These are phyloP conservation scores for Chironomus striatipennis DNA, from an alignment of 1,140 invertebrate species.

Conservation along the genomic window DNA sequence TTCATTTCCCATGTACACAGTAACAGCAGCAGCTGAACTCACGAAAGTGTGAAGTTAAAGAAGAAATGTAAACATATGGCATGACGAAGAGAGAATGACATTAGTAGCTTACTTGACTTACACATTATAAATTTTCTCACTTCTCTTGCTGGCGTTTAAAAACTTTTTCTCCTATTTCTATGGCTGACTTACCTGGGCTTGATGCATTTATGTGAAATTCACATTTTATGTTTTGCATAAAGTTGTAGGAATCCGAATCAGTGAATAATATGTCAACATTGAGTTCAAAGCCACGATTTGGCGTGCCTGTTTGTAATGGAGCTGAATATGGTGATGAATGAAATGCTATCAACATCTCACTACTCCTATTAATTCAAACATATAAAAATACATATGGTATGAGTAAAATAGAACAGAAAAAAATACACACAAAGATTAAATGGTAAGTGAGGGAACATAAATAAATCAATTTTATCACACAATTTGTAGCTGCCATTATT, in stretches of 20 bases:
- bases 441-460: background rate
- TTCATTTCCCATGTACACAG: background rate
- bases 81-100: background rate
- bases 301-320: slow-evolving; percentile 55
- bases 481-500: slow-evolving; percentile 5
- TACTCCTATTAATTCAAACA: slow-evolving; percentile 46
- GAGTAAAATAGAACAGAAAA: background rate
- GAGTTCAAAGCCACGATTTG: slow-evolving; percentile 66
- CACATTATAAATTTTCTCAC: no score
- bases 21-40: no score
- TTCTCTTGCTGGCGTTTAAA: background rate
- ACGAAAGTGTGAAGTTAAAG: background rate
- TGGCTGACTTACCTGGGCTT: slow-evolving; percentile 40
- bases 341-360: slow-evolving; percentile 78
- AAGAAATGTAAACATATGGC: background rate
- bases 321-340: slow-evolving; percentile 68
- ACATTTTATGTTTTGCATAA: slow-evolving; percentile 50
- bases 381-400: background rate
- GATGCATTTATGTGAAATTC: slow-evolving; percentile 64
- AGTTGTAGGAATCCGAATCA: slow-evolving; percentile 69
- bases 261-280: slow-evolving; percentile 80
- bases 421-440: background rate
- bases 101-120: background rate
- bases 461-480: slow-evolving; percentile 14
- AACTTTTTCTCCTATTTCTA: background rate